Conservation (phyloP, 2,797 vertebrate genomes). For the Pyrocephalus nanus region DNA sequence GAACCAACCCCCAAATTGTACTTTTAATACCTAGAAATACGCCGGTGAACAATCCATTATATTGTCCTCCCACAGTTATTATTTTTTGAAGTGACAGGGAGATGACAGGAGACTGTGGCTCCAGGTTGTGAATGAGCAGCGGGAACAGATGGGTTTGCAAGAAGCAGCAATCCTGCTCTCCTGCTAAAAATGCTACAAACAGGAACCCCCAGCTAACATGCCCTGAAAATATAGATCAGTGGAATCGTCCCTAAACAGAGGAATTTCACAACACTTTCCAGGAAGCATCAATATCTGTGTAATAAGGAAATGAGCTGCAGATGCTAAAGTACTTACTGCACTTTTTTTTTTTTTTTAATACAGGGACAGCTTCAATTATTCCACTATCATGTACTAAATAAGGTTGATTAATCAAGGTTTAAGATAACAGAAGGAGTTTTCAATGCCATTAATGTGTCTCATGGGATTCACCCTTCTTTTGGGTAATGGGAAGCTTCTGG, state of each 20-base stretch:
- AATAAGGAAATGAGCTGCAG: slow-evolving; percentile 12
- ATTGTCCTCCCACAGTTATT: slow-evolving; percentile 37
- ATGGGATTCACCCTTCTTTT: slow-evolving; percentile 18
- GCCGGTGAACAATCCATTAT: not conserved
- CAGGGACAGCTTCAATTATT: slow-evolving; percentile 24
- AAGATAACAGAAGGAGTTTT: slow-evolving; percentile 46
- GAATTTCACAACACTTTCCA: slow-evolving; percentile 20
- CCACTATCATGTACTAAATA: slow-evolving; percentile 18
- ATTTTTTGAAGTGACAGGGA: not conserved
- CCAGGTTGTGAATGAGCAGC: slow-evolving; percentile 62
- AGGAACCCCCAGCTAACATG: slow-evolving; percentile 13
- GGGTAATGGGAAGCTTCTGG: slow-evolving; percentile 45
- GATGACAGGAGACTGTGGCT: slow-evolving; percentile 41
- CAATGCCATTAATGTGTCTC: slow-evolving; percentile 6
- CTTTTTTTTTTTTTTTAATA: not conserved
- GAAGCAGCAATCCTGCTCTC: slow-evolving; percentile 9
- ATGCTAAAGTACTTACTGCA: not conserved
- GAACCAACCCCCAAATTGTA: not conserved
- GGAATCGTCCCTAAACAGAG: not conserved
- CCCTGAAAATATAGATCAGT: slow-evolving; percentile 27
- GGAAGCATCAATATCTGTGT: slow-evolving; percentile 4
- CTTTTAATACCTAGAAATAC: not conserved
- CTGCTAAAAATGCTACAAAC: not conserved
- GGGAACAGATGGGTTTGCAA: slow-evolving; percentile 37
- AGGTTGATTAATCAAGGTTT: slow-evolving; percentile 52